Evolutionary conservation across 2,797 vertebrate genomes (phyloP).

Genomic region (Alfaro cultratus): DNA sequence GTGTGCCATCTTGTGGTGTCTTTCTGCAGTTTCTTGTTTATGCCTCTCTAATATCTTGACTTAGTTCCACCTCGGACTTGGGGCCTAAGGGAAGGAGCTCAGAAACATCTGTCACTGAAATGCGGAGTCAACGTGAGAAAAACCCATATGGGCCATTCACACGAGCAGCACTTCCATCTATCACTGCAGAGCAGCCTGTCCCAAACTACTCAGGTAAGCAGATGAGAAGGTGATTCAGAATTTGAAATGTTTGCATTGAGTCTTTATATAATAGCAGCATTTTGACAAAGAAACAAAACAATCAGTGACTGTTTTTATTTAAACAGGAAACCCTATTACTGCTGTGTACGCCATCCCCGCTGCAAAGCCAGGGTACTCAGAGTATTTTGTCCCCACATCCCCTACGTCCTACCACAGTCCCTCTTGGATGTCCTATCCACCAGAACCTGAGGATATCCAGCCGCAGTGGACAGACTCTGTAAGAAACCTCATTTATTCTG

Average conservation of each 20-base stretch:
- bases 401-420: slow-evolving; percentile 93
- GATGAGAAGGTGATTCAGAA: slow-evolving; percentile 13
- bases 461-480: slow-evolving; percentile 97
- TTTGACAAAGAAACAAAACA: neutral
- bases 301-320: slow-evolving; percentile 12
- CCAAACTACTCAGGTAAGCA: slow-evolving; percentile 94
- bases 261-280: neutral
- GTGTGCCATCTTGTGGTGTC: slow-evolving; percentile 64
- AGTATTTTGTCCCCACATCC: slow-evolving; percentile 93
- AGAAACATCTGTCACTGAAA: slow-evolving; percentile 84
- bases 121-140: slow-evolving; percentile 86
- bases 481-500: slow-evolving; percentile 67
- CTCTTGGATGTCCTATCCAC: slow-evolving; percentile 97
- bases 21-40: slow-evolving; percentile 16
- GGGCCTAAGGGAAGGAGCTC: slow-evolving; percentile 89
- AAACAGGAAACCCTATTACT: slow-evolving; percentile 93
- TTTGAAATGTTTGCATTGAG: slow-evolving; percentile 7
- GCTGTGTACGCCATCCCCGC: slow-evolving; percentile 97
- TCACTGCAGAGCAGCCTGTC: slow-evolving; percentile 87
- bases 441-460: slow-evolving; percentile 89
- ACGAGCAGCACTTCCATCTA: slow-evolving; percentile 85
- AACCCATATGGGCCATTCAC: slow-evolving; percentile 82
- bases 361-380: slow-evolving; percentile 88
- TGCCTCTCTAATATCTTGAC: slow-evolving; percentile 28
- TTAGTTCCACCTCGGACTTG: slow-evolving; percentile 93